These are phyloP conservation scores for Liodrosophila aerea DNA, from an alignment of 2,888 invertebrate genomes.

Conservation along the genomic window DNA sequence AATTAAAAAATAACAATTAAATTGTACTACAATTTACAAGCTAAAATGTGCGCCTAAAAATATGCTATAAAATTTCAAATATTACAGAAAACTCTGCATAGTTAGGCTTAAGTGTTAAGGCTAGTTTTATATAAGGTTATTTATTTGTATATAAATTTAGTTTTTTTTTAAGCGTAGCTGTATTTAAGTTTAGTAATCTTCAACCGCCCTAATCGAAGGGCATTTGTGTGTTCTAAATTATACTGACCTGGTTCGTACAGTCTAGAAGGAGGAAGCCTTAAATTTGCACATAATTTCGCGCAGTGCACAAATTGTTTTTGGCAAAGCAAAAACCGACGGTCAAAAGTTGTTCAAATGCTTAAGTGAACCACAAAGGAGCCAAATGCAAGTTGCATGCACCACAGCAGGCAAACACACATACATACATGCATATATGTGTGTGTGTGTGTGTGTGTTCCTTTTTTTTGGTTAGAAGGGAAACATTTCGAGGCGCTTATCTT, in stretches of 20 bases:
- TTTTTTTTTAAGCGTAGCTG: too few relatives aligned
- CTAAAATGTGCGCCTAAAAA: too few relatives aligned
- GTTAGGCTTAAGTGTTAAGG: too few relatives aligned
- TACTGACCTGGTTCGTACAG: slow-evolving; percentile 28
- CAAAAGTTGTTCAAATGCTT: slow-evolving; percentile 39
- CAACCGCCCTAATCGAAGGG: too few relatives aligned
- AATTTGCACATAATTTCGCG: slow-evolving; percentile 46
- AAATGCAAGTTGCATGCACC: slow-evolving; percentile 55
- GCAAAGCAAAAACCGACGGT: slow-evolving; percentile 36
- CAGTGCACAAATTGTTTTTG: slow-evolving; percentile 27
- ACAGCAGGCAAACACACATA: slow-evolving; percentile 22
- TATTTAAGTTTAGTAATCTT: too few relatives aligned
- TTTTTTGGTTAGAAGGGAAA: slow-evolving; percentile 50
- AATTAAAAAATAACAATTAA: too few relatives aligned
- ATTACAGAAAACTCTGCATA: too few relatives aligned
- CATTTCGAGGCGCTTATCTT: slow-evolving; percentile 70
- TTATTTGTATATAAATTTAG: too few relatives aligned
- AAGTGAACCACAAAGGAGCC: slow-evolving; percentile 29
- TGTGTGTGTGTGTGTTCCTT: too few relatives aligned
- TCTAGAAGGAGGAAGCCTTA: slow-evolving; percentile 34
- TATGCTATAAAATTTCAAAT: too few relatives aligned
- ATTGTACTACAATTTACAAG: too few relatives aligned
- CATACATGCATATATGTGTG: slow-evolving; percentile 8
- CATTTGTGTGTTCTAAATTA: slow-evolving; percentile 12
- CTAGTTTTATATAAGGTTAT: too few relatives aligned